Percentiles rank a stretch among this genome's conserved stretches.
These are phyloP conservation scores for Sceloporus tristichus DNA, from an alignment of 2,113 vertebrate species.

Conservation along the genomic window DNA sequence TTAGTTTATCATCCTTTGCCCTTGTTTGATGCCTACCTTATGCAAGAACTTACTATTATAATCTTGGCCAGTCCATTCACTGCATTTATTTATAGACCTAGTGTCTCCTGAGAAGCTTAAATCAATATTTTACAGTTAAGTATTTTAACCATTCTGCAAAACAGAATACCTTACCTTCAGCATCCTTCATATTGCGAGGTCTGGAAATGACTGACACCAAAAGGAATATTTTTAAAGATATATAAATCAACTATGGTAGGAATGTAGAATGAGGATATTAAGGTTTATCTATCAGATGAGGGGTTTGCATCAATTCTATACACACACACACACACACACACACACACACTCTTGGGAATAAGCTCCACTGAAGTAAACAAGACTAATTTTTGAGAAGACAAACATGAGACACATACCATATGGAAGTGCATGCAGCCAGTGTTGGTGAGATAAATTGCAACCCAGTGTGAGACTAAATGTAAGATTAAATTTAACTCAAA, in stretches of 20 bases:
- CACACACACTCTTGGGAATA: background rate
- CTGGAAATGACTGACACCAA: fast-evolving
- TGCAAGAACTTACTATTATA: background rate
- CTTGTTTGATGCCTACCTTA: conserved; percentile 4
- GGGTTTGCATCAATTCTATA: conserved; percentile 3
- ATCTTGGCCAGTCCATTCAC: conserved; percentile 1
- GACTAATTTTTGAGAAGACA: background rate
- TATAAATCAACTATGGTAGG: background rate
- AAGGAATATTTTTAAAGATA: background rate
- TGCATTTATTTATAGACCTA: conserved; percentile 28
- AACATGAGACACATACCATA: background rate
- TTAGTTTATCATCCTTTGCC: conserved; percentile 7
- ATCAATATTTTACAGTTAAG: conserved; percentile 32
- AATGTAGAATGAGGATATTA: background rate
- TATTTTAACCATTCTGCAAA: background rate
- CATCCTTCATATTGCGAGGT: conserved; percentile 11
- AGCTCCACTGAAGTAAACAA: background rate
- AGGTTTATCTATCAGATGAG: background rate
- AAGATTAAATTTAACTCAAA: background rate
- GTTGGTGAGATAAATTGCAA: background rate
- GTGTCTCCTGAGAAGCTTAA: conserved; percentile 1
- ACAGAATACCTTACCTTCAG: conserved; percentile 4
- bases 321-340: too few species aligned
- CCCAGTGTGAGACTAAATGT: background rate
- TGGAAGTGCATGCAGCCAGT: background rate